A percentile compares a stretch with the other conserved stretches of the same genome.
phyloP scores from a whole-genome alignment of 2,113 vertebrate species.

The Mastomys coucha region DNA sequence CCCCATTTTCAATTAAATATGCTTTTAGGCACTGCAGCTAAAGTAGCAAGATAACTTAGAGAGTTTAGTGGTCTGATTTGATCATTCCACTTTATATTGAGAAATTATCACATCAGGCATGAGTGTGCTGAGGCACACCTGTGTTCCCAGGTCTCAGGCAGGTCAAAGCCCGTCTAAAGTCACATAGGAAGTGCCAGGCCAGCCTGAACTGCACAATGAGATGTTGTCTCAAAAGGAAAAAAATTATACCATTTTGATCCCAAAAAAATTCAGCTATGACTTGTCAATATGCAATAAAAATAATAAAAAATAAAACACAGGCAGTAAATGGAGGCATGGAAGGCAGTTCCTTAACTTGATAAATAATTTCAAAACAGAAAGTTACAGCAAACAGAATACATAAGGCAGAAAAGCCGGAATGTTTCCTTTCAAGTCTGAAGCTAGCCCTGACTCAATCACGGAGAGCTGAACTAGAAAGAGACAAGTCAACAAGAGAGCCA shows the following conservation, averaged over 20 bases:
- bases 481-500: constrained; percentile 16
- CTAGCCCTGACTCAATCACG: constrained; percentile 3
- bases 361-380: constrained; percentile 66
- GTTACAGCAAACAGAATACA: constrained; percentile 50
- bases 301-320: constrained; percentile 43
- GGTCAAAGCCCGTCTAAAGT: neutral
- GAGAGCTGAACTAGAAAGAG: neutral
- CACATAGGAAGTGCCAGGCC: neutral
- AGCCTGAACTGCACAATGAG: neutral
- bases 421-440: constrained; percentile 62
- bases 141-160: neutral
- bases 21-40: constrained; percentile 35
- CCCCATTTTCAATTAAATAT: neutral
- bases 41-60: neutral
- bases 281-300: neutral
- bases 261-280: neutral
- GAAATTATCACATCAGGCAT: neutral
- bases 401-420: constrained; percentile 52
- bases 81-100: neutral
- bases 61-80: neutral
- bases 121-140: neutral
- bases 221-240: neutral
- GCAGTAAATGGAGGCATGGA: constrained; percentile 1
- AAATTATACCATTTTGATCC: neutral
- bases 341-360: constrained; percentile 41